Conservation (phyloP, 2,113 vertebrate genomes). For the Misgurnus anguillicaudatus region DNA sequence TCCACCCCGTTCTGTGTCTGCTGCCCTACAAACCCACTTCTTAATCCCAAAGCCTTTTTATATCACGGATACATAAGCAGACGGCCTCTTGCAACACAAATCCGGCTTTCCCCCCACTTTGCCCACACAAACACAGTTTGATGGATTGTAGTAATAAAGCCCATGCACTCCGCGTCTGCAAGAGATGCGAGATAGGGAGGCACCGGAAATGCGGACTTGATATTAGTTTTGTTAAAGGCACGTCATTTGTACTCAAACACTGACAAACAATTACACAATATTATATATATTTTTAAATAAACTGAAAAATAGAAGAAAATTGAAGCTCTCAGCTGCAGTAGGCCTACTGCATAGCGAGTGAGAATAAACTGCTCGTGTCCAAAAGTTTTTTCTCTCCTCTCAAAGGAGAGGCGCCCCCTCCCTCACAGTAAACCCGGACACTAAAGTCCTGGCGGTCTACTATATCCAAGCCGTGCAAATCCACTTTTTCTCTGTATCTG, state of each 20-base stretch:
- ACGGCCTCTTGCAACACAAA: conserved; percentile 53
- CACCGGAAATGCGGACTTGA: not conserved
- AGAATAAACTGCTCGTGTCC: not conserved
- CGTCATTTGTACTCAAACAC: too few species aligned
- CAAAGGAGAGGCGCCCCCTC: conserved; percentile 13
- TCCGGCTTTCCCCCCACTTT: conserved; percentile 52
- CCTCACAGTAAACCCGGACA: conserved; percentile 12
- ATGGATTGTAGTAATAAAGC: not conserved
- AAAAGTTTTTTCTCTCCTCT: conserved; percentile 31
- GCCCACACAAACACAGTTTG: conserved; percentile 19
- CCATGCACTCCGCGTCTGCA: not conserved
- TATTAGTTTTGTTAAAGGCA: not conserved
- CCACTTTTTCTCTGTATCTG: not conserved
- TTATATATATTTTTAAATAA: not conserved
- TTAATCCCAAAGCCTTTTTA: conserved; percentile 74
- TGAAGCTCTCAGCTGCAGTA: not conserved
- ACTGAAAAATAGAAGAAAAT: not conserved
- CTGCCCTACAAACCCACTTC: conserved; percentile 75
- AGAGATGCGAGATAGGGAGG: not conserved
- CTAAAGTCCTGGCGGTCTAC: not conserved
- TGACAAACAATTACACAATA: too few species aligned
- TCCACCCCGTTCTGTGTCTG: conserved; percentile 45
- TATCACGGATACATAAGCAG: conserved; percentile 62
- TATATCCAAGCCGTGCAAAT: not conserved
- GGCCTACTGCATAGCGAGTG: not conserved